A percentile compares a stretch with the other conserved stretches of the same genome.
phyloP scores from a whole-genome alignment of 2,113 vertebrate species.

The Mungos mungo region DNA sequence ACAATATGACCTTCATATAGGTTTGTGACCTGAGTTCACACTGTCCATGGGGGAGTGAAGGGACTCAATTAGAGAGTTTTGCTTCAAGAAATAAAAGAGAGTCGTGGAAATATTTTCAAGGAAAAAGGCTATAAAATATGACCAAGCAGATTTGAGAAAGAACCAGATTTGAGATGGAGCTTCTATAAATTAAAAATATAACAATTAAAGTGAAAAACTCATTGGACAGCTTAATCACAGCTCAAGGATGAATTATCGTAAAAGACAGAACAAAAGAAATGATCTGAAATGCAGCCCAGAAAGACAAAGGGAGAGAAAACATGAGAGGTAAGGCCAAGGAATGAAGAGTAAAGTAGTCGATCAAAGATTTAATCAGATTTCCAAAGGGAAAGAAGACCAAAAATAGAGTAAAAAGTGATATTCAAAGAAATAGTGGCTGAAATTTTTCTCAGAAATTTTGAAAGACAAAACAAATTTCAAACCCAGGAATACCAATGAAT shows the following conservation, averaged over 20 bases:
- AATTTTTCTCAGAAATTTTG: neutral
- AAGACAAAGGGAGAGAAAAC: neutral
- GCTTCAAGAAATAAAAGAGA: slow-evolving; percentile 48
- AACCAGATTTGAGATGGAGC: neutral
- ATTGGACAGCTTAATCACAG: slow-evolving; percentile 40
- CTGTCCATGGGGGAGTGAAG: neutral
- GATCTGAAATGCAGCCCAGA: neutral
- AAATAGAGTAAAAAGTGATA: neutral
- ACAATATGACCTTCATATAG: neutral
- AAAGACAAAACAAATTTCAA: slow-evolving; percentile 8
- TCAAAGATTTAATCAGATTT: neutral
- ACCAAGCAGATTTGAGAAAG: neutral
- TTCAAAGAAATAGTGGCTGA: neutral
- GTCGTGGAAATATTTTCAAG: slow-evolving; percentile 40
- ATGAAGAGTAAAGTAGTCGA: neutral
- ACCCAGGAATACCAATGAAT: slow-evolving; percentile 22
- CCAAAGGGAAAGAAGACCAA: neutral
- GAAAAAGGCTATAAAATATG: slow-evolving; percentile 41
- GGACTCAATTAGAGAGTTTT: slow-evolving; percentile 28
- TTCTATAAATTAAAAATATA: slow-evolving; percentile 39
- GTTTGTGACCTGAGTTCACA: neutral
- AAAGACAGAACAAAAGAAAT: slow-evolving; percentile 16
- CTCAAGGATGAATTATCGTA: neutral
- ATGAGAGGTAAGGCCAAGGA: neutral
- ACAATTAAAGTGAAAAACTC: slow-evolving; percentile 57